These are phyloP conservation scores for Cyanocitta stelleri DNA, from an alignment of 2,113 vertebrate species.

Conservation along the genomic window DNA sequence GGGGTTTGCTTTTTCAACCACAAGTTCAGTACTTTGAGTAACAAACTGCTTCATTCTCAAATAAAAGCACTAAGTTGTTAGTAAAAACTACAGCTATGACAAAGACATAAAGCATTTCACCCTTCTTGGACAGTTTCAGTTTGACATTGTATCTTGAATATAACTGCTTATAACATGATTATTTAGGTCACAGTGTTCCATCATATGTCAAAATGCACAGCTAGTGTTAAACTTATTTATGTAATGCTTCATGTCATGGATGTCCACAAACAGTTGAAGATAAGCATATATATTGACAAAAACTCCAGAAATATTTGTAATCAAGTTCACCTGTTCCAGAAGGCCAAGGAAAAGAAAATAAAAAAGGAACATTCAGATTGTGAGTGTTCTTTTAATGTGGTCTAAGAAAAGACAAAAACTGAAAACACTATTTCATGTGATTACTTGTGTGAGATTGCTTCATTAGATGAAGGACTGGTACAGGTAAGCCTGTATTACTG, in stretches of 20 bases:
- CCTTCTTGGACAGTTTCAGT: neutral
- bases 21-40: neutral
- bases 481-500: neutral
- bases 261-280: neutral
- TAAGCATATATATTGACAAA: neutral
- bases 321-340: neutral
- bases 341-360: neutral
- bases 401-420: neutral
- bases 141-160: neutral
- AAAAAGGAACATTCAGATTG: neutral
- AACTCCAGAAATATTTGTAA: neutral
- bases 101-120: neutral
- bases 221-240: neutral
- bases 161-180: neutral
- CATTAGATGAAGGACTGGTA: rapidly evolving
- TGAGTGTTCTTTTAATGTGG: neutral
- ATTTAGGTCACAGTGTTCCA: constrained; percentile 14
- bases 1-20: neutral
- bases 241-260: neutral
- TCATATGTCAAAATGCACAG: neutral
- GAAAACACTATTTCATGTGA: neutral
- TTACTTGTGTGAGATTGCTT: neutral
- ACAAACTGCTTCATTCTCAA: neutral
- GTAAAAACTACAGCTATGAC: neutral
- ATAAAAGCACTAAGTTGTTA: neutral